Evolutionary conservation across 2,113 vertebrate species (phyloP), one percentile per base, ranked within the genome.

Genomic region (Corvus moneduloides): DNA sequence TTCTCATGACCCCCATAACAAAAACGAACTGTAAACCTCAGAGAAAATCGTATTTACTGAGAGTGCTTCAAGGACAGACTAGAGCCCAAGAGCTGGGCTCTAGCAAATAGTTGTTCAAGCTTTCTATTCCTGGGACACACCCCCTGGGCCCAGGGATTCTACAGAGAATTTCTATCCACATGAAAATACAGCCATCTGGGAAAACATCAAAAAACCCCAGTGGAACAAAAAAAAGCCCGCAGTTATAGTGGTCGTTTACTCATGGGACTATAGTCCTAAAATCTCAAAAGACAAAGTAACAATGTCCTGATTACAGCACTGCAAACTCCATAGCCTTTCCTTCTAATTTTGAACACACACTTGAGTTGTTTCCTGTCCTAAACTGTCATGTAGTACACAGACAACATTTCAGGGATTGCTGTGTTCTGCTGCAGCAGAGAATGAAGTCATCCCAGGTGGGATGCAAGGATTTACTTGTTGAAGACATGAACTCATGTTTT

Each of bases 391-490:
- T 32, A 51, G 37, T 33, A 46, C 67, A 64, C 46, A 62, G 44
- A 27, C 13, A 32, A 43, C 46, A 27, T 55, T 80, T 62, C 46
- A 69, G 79, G 37, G 54, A 16, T 32, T 59, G 21, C 54, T 44
- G 64, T 64, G 71, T 69, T 79, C 58, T 69, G 46, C 46, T 84
- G 54, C 55, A 51, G 59, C 39, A 73, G 28, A 48, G 35, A 52
- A 71, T 27, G n/a, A 66, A 91, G 59, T 56, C 49, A 83, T 58
- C 48, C 82, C 63, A 69, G 43, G 3, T 56, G 55, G 58, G 37
- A 33, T 56, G 39, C 51, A 90, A 91, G 72, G 44, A 73, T 76
- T 92, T 69, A 55, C 33, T 89, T 74, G 39, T 86, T 89, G 67
- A 67, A 74, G 81, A 54, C 3, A 10, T 49, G 76, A 69, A 69